Base-by-base conservation (phyloP, 2,888 invertebrate genomes). In the Meandrusa payeni region DNA sequence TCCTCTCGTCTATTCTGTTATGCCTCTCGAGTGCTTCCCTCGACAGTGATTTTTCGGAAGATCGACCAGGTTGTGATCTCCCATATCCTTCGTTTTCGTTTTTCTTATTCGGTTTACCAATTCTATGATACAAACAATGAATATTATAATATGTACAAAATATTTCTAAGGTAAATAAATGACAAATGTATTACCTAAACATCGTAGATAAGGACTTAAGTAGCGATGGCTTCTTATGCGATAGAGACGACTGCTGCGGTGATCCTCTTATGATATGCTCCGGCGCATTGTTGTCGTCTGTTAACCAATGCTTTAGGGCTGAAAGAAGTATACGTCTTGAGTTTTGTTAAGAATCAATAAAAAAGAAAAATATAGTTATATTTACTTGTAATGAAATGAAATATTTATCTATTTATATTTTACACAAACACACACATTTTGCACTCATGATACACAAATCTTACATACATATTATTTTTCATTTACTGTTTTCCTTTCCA, bases 261-360 rank as follows among this genome's bases (percentile, higher is more conserved):
- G 94, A 94, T 4, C 94, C 94, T 39, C 90, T 75, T 47, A 91
- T 88, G 44, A 89, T 89, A 31, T 89, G 87, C 26, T 90, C 90
- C 4, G 89, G 89, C 5, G 89, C 90, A 24, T 81, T 85, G 33
- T 90, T 91, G 57, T 94, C 94, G 63, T 95, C 94, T 7, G 94
- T 90, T 46, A 95, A 75, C 95, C 95, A 95, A 68, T 94, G 94
- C 68, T 95, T 95, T 52, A 93, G 89, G 9, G 94, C 93, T 77
- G 89, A 79, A 38, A 43, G 2, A 9, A 19, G 10, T n/a, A n/a
- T n/a, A n/a, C n/a, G n/a, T n/a, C n/a, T n/a, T n/a, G n/a, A n/a
- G n/a, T n/a, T n/a, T n/a, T n/a, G n/a, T n/a, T n/a, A n/a, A n/a
- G n/a, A n/a, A n/a, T n/a, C n/a, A n/a, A n/a, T n/a, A n/a, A n/a